Conservation (phyloP, 2,888 invertebrate species). For the Lydus trimaculatus region DNA sequence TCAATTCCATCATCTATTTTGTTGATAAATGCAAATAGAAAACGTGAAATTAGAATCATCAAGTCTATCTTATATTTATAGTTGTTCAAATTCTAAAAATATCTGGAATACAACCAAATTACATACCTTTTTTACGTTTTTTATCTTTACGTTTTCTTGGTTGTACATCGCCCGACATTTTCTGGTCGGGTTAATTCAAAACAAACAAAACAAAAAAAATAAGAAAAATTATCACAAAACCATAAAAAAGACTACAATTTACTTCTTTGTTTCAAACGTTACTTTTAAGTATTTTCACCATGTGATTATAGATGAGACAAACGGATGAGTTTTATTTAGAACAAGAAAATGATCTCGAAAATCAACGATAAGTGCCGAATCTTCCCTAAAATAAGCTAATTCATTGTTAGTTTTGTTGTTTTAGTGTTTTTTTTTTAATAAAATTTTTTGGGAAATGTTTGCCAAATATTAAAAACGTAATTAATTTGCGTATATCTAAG, state of each 20-base stretch:
- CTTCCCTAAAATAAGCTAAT: constrained; percentile 37
- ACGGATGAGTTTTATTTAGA: constrained; percentile 35
- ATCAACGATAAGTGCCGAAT: constrained; percentile 35
- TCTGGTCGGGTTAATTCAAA: constrained; percentile 50
- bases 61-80: constrained; percentile 9
- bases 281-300: constrained; percentile 31
- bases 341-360: constrained; percentile 31
- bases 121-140: constrained; percentile 80
- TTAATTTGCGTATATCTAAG: too few species aligned
- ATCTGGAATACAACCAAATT: constrained; percentile 21
- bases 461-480: background rate
- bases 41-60: constrained; percentile 11
- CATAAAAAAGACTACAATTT: constrained; percentile 32
- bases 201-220: too few species aligned
- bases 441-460: background rate
- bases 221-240: constrained; percentile 31
- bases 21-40: constrained; percentile 1
- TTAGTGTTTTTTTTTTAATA: background rate
- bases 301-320: constrained; percentile 28
- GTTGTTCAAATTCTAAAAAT: constrained; percentile 41
- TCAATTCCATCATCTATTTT: constrained; percentile 44
- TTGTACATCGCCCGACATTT: constrained; percentile 88
- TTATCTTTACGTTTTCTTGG: constrained; percentile 87
- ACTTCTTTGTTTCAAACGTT: constrained; percentile 2
- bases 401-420: constrained; percentile 10